A percentile compares a stretch with the other conserved stretches of the same genome.
Conservation (phyloP, 2,888 invertebrate genomes). For the Scaeva pyrastri region DNA sequence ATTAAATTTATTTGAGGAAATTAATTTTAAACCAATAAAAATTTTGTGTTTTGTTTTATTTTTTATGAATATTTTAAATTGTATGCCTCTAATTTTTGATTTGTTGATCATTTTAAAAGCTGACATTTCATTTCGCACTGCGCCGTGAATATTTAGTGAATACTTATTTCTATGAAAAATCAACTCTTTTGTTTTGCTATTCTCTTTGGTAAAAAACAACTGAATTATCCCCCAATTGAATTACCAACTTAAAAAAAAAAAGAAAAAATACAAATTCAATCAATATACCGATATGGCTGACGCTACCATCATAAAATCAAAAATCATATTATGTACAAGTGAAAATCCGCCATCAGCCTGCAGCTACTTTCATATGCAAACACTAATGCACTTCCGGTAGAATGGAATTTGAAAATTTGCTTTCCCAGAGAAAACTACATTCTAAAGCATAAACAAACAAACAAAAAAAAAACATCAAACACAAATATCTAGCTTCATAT, state of each 20-base stretch:
- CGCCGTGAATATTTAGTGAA: no score
- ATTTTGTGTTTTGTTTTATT: no score
- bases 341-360: background rate
- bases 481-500: conserved; percentile 7
- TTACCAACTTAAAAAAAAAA: no score
- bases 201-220: background rate
- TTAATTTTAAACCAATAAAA: no score
- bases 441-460: background rate
- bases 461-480: background rate
- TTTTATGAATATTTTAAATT: no score
- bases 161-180: no score
- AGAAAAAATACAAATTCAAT: background rate
- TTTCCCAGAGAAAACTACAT: background rate
- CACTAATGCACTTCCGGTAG: conserved; percentile 5
- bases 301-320: background rate
- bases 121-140: no score
- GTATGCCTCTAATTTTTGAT: no score
- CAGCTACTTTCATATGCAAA: background rate
- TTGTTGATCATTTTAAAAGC: no score
- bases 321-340: background rate
- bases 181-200: background rate
- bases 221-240: background rate
- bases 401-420: conserved; percentile 5
- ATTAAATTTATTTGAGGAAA: no score
- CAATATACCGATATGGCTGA: background rate